Conservation (phyloP, 2,113 vertebrate species). For the Australoheros scitulus region DNA sequence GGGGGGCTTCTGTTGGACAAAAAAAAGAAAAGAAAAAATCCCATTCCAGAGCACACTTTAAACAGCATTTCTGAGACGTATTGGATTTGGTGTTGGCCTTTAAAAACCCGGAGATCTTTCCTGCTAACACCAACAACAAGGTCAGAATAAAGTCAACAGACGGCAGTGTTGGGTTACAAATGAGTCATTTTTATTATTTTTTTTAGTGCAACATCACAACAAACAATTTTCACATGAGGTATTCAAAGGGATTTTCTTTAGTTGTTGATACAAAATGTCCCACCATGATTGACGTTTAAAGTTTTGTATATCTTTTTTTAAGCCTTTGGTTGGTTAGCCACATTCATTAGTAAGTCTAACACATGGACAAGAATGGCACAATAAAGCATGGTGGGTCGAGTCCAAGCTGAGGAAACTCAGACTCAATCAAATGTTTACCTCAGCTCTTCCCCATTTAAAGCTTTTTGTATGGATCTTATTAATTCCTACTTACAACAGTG, state of each 20-base stretch:
- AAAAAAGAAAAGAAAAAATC: background rate
- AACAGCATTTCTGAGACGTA: background rate
- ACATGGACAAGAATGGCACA: conserved; percentile 79
- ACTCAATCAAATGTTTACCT: conserved; percentile 70
- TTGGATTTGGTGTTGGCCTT: background rate
- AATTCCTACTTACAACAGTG: conserved; percentile 81
- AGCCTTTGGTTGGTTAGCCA: conserved; percentile 86
- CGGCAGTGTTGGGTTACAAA: conserved; percentile 77
- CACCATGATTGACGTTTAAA: conserved; percentile 83
- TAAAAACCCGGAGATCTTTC: background rate
- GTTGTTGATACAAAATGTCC: conserved; percentile 84
- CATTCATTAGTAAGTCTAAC: conserved; percentile 82
- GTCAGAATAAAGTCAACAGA: conserved; percentile 41
- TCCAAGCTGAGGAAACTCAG: conserved; percentile 66
- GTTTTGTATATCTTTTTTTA: conserved; percentile 77
- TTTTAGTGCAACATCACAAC: conserved; percentile 87
- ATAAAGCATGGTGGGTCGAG: conserved; percentile 75
- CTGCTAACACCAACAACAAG: background rate
- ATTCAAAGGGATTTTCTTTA: conserved; percentile 84
- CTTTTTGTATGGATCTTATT: conserved; percentile 76
- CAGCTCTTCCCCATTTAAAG: conserved; percentile 70
- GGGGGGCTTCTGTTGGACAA: rapidly evolving
- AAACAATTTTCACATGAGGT: conserved; percentile 88
- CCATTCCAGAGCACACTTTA: rapidly evolving
- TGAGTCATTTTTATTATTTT: conserved; percentile 82